Evolutionary conservation across 2,113 vertebrate species (phyloP).

Genomic region (Nansenia antarctica): DNA sequence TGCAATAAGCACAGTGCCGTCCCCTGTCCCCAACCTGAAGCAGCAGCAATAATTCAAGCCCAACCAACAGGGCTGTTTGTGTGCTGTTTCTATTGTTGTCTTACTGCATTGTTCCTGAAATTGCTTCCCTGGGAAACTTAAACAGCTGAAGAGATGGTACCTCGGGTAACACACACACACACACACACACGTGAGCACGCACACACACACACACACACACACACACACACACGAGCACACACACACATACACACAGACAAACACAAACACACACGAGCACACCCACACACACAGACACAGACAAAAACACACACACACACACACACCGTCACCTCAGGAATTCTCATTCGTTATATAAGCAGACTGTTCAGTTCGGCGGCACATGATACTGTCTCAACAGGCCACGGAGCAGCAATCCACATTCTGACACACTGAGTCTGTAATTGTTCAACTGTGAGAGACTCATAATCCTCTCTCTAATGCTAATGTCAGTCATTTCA

Average conservation of each 20-base stretch:
- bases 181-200: background rate
- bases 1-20: conserved; percentile 46
- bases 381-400: conserved; percentile 47
- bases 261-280: conserved; percentile 2
- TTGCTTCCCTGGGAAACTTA: conserved; percentile 69
- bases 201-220: conserved; percentile 3
- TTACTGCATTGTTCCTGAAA: conserved; percentile 60
- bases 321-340: conserved; percentile 35
- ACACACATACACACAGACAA: conserved; percentile 13
- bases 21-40: conserved; percentile 46
- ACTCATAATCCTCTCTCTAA: conserved; percentile 37
- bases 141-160: conserved; percentile 71
- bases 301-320: background rate
- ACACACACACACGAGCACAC: background rate
- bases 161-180: conserved; percentile 51
- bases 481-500: conserved; percentile 43
- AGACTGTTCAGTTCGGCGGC: conserved; percentile 42
- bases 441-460: conserved; percentile 38
- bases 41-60: conserved; percentile 59
- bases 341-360: conserved; percentile 53
- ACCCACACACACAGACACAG: background rate
- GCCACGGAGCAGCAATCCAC: conserved; percentile 37
- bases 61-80: conserved; percentile 21
- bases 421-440: conserved; percentile 20
- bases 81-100: conserved; percentile 59